Conservation (phyloP, 2,113 vertebrate genomes). For the Pollimyrus isidori region DNA sequence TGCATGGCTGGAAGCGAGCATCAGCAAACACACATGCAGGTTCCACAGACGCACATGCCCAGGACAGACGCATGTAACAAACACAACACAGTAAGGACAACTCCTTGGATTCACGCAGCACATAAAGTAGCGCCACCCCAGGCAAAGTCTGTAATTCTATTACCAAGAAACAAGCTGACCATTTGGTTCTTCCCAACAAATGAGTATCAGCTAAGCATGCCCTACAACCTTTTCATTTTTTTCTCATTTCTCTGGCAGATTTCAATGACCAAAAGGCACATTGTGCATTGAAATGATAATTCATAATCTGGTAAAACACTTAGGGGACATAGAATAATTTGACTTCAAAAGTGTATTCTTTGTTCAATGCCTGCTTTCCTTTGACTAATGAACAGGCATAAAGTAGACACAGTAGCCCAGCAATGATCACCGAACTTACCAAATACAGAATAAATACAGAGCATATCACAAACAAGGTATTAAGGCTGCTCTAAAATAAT, state of each 20-base stretch:
- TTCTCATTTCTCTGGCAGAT: not conserved
- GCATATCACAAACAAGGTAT: not conserved
- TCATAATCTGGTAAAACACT: conserved; percentile 58
- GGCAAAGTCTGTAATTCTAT: not conserved
- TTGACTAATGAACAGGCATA: conserved; percentile 39
- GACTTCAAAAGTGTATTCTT: conserved; percentile 46
- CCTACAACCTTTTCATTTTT: conserved; percentile 27
- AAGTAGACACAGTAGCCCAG: not conserved
- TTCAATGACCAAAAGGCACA: conserved; percentile 47
- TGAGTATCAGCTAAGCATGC: not conserved
- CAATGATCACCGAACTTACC: not conserved
- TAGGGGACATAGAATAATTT: conserved; percentile 54
- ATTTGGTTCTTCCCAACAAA: not conserved
- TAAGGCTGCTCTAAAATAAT: not conserved
- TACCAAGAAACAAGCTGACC: conserved; percentile 19
- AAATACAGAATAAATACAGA: not conserved
- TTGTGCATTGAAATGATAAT: conserved; percentile 59
- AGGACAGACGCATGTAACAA: not conserved
- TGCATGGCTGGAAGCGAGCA: conserved; percentile 57
- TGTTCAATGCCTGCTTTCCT: conserved; percentile 26
- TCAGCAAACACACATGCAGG: conserved; percentile 11
- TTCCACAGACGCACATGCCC: conserved; percentile 5
- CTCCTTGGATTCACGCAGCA: not conserved
- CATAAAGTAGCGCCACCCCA: not conserved
- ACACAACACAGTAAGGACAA: not conserved